These are phyloP conservation scores for Patiria pectinifera DNA, from an alignment of 53 echinoderm and acorn worm species.

Conservation along the genomic window DNA sequence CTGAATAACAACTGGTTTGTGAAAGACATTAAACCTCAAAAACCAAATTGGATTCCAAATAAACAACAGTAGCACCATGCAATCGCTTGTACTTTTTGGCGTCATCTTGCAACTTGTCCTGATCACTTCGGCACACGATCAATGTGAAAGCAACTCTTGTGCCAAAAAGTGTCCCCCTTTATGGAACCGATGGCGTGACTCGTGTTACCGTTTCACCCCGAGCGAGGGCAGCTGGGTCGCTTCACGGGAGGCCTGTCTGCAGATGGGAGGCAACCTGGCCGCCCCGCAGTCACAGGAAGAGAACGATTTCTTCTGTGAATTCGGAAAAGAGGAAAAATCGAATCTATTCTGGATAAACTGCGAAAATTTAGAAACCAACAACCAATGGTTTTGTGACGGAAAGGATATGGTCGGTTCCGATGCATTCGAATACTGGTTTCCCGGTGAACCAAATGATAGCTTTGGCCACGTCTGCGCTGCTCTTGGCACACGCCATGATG, in stretches of 20 bases:
- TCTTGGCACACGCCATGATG: neutral
- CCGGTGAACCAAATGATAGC: neutral
- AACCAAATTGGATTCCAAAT: too few species aligned
- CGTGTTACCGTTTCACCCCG: neutral
- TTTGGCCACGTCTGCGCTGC: neutral
- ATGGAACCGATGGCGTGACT: neutral
- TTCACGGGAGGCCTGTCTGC: neutral
- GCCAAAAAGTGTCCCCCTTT: neutral
- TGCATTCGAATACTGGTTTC: neutral
- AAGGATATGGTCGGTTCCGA: neutral
- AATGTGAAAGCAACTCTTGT: too few species aligned
- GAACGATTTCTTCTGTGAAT: neutral
- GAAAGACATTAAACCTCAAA: too few species aligned
- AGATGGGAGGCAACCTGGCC: neutral
- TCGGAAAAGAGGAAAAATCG: too few species aligned
- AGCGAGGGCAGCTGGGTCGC: neutral
- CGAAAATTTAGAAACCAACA: neutral
- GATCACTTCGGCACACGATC: too few species aligned
- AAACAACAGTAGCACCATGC: too few species aligned
- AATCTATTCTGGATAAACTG: slow-evolving; percentile 1
- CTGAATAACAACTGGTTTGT: too few species aligned
- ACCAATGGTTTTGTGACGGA: neutral
- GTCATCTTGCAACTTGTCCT: too few species aligned
- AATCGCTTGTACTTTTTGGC: too few species aligned
- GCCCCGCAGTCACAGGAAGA: neutral